Conservation (phyloP, 2,888 invertebrate genomes). For the Drosophila phalerata region DNA sequence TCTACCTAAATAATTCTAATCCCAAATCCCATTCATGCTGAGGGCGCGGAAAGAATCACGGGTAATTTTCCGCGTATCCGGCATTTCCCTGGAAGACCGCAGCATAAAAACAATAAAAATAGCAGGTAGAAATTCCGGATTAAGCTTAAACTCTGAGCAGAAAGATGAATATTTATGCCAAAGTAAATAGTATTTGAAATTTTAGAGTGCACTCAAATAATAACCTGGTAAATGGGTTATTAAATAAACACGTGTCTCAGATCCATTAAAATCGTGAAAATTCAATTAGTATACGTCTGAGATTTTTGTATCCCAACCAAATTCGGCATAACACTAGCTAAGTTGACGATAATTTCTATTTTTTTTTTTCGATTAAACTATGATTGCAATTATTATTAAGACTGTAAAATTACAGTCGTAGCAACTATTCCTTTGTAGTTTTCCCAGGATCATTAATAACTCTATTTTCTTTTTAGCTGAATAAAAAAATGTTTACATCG, state of each 20-base stretch:
- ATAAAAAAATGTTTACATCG: background rate
- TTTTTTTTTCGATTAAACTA: background rate
- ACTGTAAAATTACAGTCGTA: background rate
- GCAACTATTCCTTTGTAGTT: constrained; percentile 10
- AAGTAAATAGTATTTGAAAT: background rate
- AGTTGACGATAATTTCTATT: background rate
- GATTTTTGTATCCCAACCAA: constrained; percentile 12
- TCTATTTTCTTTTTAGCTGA: constrained; percentile 1
- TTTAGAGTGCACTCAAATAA: constrained; percentile 2
- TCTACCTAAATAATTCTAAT: constrained; percentile 39
- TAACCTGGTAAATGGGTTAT: constrained; percentile 11
- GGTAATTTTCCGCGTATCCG: constrained; percentile 49
- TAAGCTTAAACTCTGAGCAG: background rate
- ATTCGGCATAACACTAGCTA: background rate
- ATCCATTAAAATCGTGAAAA: constrained; percentile 25
- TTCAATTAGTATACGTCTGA: constrained; percentile 34
- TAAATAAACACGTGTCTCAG: constrained; percentile 16
- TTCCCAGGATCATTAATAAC: constrained; percentile 13
- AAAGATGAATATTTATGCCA: background rate
- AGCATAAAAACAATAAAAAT: constrained; percentile 4
- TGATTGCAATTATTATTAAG: constrained; percentile 13
- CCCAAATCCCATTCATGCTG: constrained; percentile 67
- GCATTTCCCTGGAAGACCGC: constrained; percentile 31
- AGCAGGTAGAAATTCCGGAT: background rate
- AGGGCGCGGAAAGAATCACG: constrained; percentile 24